Evolutionary conservation across 1,140 invertebrate species (phyloP), one percentile per base, ranked within the genome.

Genomic region (Bicyclus anynana): DNA sequence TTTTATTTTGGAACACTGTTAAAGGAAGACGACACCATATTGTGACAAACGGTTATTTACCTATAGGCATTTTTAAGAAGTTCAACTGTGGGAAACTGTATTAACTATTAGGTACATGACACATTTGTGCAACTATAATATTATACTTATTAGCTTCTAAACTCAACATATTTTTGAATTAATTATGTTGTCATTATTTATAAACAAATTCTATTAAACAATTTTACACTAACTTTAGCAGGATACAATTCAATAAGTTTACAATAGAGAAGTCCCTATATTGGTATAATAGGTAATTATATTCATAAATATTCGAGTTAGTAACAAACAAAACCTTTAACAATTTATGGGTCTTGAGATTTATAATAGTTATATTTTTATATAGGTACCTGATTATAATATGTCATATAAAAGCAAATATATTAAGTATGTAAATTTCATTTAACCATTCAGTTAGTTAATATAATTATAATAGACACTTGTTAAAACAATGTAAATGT

Each of bases 11-110:
- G 71, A 79, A 76, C 63, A 76, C 66, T 67, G 67, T 69, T 68
- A 53, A 67, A 67, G 76, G 74, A 79, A 80, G 76, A 79, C 74
- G 65, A 72, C 62, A 72, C 54, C 29, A 71, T 62, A 42, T 14
- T 17, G 26, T 44, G 18, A 42, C 26, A 35, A 35, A 51, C 29
- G 7, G 13, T 53, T 42, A 53, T 17, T 27, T 23, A 37, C 20
- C n/a, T 17, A 16, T 40, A 33, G 29, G 12, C 7, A 1, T 53
- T 35, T 44, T 38, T 42, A 38, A 23, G 5, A 50, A 21, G 14
- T 44, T 44, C 1, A 42, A 20, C 44, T 20, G 12, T 44, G 10
- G 21, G 17, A 44, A 20, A 23, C 52, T 46, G 40, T 21, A 18
- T 40, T 20, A 44, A 33, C 10, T 33, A 33, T 23, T 23, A 23